These are phyloP conservation scores for Celastrina argiolus DNA, from an alignment of 2,888 invertebrate species.

Conservation along the genomic window DNA sequence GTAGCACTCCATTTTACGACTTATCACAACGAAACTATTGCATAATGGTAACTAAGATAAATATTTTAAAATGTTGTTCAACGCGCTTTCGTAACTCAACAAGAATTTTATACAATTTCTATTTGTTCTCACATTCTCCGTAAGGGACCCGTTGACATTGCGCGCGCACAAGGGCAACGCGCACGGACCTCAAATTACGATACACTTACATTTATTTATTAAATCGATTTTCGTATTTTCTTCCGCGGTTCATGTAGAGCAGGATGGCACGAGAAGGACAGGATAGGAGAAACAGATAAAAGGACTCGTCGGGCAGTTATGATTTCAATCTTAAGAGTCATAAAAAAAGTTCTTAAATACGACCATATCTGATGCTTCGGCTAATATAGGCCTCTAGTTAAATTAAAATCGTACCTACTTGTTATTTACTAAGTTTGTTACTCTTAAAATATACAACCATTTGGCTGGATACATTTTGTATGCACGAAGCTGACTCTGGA, in stretches of 20 bases:
- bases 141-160: constrained; percentile 36
- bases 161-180: constrained; percentile 26
- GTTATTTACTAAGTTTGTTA: too few species aligned
- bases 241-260: not conserved
- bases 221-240: not conserved
- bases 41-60: not conserved
- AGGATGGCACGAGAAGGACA: too few species aligned
- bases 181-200: not conserved
- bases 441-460: too few species aligned
- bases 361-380: too few species aligned
- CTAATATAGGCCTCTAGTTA: too few species aligned
- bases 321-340: too few species aligned
- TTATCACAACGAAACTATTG: not conserved
- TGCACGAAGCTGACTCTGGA: too few species aligned
- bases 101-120: constrained; percentile 16
- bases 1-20: not conserved
- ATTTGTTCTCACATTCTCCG: constrained; percentile 27
- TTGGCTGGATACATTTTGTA: too few species aligned
- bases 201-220: constrained; percentile 15
- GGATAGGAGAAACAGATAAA: not conserved
- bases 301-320: not conserved
- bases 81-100: not conserved
- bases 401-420: too few species aligned
- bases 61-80: constrained; percentile 1
- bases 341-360: too few species aligned